Evolutionary conservation across 2,113 vertebrate genomes (phyloP), one percentile per base, ranked within the genome.

Genomic region (Megaleporinus macrocephalus): DNA sequence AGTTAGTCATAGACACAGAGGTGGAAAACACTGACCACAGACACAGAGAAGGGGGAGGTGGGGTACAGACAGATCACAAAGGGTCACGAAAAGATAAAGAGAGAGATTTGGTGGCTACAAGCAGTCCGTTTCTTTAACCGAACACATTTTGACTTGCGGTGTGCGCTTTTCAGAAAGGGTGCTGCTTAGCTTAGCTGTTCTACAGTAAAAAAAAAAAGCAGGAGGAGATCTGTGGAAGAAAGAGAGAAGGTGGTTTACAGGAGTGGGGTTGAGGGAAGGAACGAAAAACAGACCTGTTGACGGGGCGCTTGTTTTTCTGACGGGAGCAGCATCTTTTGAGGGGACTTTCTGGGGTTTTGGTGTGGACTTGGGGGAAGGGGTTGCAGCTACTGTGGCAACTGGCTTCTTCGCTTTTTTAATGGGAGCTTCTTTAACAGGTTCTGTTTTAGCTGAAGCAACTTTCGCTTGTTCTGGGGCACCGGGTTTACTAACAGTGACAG

Each of bases 241-340:
- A 68, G 69, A 51, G 49, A 70, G 44, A 76, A 63, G 51, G 75
- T 83, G 73, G 44, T 78, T 82, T 36, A 11, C 26, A 15, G 65
- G 24, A 61, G 26, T 69, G 63, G 70, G 22, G 72, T 78, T 73
- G 80, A 83, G 74, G 73, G 83, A 88, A 68, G 79, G 82, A 84
- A 87, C 55, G 57, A 83, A 85, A 86, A 76, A 89, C 88, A 88
- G 87, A 89, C 88, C 88, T 89, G 88, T 88, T 78, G 78, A 68
- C 20, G 81, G 75, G 73, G 27, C 61, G 49, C 73, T 79, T 80
- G 85, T 65, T 83, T 89, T 88, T 88, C 82, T 82, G 71, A 75
- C 73, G 18, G 88, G 75, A 33, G 78, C 73, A n/a, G 80, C 83
- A 12, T 85, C 86, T 84, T 87, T 87, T 53, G 85, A 80, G 73